These are phyloP conservation scores for Phallusia fumigata DNA, from an alignment of 23 tunicate species.

Conservation along the genomic window DNA sequence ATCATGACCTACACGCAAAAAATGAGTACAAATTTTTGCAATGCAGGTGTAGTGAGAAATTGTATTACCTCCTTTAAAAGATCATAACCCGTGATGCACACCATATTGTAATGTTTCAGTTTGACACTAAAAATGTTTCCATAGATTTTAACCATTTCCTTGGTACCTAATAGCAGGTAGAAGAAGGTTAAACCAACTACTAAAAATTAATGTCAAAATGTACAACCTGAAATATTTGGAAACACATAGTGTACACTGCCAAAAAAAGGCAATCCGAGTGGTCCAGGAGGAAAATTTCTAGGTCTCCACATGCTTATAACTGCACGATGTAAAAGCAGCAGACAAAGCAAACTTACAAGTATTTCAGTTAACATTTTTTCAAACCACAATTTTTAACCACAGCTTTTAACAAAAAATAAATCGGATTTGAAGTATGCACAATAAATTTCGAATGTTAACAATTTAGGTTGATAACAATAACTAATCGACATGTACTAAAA, in stretches of 20 bases:
- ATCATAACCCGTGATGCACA: neutral
- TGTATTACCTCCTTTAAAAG: neutral
- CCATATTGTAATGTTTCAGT: neutral
- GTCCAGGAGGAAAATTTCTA: neutral
- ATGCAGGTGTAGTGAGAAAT: neutral
- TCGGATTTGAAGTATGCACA: too few relatives aligned
- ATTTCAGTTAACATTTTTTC: neutral
- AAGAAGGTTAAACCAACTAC: neutral
- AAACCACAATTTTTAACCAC: too few relatives aligned
- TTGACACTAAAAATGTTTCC: neutral
- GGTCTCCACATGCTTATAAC: constrained; percentile 6
- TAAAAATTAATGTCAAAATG: neutral
- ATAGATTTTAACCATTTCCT: neutral
- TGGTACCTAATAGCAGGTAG: neutral
- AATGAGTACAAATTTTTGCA: neutral
- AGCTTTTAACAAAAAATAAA: too few relatives aligned
- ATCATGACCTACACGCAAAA: neutral
- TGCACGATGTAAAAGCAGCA: neutral
- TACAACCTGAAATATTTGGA: neutral
- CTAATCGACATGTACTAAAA: too few relatives aligned
- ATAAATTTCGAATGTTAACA: too few relatives aligned
- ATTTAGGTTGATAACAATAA: too few relatives aligned
- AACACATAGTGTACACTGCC: neutral
- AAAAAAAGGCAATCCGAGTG: neutral
- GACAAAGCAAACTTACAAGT: neutral